phyloP scores from a whole-genome alignment of 2,888 invertebrate genomes.

The Tenthredo scrophulariae region DNA sequence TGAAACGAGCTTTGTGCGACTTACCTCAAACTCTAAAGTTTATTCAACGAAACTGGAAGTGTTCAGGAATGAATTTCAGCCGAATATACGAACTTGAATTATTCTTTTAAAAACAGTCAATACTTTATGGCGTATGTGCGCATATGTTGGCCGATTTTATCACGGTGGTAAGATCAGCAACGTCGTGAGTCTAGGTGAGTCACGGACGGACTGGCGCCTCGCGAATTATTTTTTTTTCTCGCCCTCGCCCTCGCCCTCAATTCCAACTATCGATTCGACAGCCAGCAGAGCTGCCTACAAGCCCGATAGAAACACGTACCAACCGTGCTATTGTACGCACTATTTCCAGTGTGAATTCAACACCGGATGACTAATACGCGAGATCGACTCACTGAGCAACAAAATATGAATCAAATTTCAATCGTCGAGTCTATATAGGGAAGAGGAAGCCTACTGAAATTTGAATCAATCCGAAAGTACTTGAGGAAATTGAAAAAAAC shows the following conservation, averaged over 20 bases:
- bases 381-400: not conserved
- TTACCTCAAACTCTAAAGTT: conserved; percentile 1
- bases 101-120: not conserved
- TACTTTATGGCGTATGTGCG: not conserved
- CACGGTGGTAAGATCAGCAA: not conserved
- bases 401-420: not conserved
- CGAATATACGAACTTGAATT: not conserved
- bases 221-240: not conserved
- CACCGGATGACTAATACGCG: not conserved
- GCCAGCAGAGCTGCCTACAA: not conserved
- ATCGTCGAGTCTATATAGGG: not conserved
- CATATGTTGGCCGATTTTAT: not conserved
- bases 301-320: conserved; percentile 15
- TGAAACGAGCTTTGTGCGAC: not conserved
- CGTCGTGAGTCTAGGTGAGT: conserved; percentile 5
- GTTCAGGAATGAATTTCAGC: not conserved
- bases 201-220: conserved; percentile 26
- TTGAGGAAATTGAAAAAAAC: not conserved
- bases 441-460: not conserved
- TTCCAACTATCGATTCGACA: conserved; percentile 36
- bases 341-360: not conserved
- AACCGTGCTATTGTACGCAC: not conserved
- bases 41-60: not conserved
- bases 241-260: conserved; percentile 15
- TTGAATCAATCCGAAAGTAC: not conserved